Evolutionary conservation across 2,888 invertebrate genomes (phyloP).

Genomic region (Noctua janthina): DNA sequence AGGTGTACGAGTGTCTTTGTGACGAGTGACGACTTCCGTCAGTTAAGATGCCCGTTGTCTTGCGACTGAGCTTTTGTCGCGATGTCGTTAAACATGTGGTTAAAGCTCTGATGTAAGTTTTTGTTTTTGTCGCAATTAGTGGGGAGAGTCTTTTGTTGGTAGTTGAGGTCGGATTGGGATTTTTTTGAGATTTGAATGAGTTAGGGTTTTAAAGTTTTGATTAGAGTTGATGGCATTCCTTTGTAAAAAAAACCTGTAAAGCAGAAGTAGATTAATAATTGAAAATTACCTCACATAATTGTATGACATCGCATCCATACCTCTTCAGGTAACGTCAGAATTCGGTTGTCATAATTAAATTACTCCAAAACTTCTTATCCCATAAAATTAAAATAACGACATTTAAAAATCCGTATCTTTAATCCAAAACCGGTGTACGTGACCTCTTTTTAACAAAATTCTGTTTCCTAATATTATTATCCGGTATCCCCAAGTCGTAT

Average conservation of each 20-base stretch:
- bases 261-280: not conserved
- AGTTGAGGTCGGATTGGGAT: slow-evolving; percentile 14
- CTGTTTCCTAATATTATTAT: slow-evolving; percentile 57
- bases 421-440: slow-evolving; percentile 42
- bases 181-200: slow-evolving; percentile 33
- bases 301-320: not conserved
- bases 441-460: slow-evolving; percentile 60
- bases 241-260: not conserved
- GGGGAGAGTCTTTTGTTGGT: slow-evolving; percentile 23
- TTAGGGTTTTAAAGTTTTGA: slow-evolving; percentile 4
- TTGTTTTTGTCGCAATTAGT: slow-evolving; percentile 63
- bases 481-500: slow-evolving; percentile 67
- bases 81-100: slow-evolving; percentile 65
- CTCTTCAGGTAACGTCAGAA: not conserved
- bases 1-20: slow-evolving; percentile 82
- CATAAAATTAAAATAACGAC: not conserved
- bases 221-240: not conserved
- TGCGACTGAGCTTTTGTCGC: slow-evolving; percentile 68
- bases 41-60: slow-evolving; percentile 72
- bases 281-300: not conserved
- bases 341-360: not conserved
- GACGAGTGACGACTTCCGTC: slow-evolving; percentile 85
- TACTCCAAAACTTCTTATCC: not conserved
- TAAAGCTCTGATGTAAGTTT: slow-evolving; percentile 45
- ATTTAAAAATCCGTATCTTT: slow-evolving; percentile 22